phyloP scores from a whole-genome alignment of 2,888 invertebrate species.

The Coelopa pilipes region DNA sequence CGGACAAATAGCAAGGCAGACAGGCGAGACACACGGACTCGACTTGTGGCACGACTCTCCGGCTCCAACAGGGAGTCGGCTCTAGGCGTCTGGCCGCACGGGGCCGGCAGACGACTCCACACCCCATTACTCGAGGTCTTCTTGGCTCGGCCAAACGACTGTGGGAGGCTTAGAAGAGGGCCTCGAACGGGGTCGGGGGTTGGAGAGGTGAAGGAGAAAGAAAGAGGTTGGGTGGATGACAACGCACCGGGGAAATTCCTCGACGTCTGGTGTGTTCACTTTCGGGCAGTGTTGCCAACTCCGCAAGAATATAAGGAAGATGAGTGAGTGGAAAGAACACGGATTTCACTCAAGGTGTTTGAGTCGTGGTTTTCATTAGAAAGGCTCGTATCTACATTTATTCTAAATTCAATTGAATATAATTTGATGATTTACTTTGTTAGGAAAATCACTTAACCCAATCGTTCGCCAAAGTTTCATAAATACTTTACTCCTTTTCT shows the following conservation, averaged over 20 bases:
- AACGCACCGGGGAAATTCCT: constrained; percentile 29
- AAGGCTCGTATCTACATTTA: too few relatives aligned
- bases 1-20: background rate
- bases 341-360: too few relatives aligned
- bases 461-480: too few relatives aligned
- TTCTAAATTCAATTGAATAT: too few relatives aligned
- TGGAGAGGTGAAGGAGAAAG: too few relatives aligned
- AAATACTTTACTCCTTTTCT: background rate
- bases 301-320: background rate
- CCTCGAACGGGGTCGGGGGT: background rate
- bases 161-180: background rate
- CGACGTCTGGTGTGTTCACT: constrained; percentile 20
- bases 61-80: too few relatives aligned
- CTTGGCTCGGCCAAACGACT: background rate
- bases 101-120: constrained; percentile 10
- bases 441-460: too few relatives aligned
- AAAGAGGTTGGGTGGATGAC: background rate
- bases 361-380: too few relatives aligned
- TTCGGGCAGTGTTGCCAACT: constrained; percentile 30
- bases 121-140: constrained; percentile 18
- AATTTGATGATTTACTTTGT: too few relatives aligned
- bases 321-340: too few relatives aligned
- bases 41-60: background rate
- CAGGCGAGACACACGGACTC: constrained; percentile 17
- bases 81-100: background rate